Evolutionary conservation across 2,888 invertebrate species (phyloP), one percentile per base, ranked within the genome.

Genomic region (Disparrhopalites patrizii): DNA sequence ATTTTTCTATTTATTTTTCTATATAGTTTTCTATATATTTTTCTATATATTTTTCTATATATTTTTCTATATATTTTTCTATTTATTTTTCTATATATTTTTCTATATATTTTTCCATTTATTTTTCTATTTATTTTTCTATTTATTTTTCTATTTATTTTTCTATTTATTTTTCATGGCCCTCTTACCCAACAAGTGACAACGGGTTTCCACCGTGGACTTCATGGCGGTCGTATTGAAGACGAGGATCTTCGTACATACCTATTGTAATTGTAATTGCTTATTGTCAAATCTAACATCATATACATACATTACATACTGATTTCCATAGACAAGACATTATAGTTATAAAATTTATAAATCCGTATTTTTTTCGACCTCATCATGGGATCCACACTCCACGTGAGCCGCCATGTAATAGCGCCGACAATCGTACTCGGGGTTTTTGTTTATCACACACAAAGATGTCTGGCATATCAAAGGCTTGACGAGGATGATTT

Each of bases 391-490:
- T 47, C 47, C 47, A 23, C 47, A 47, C 23, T 47, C 15, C 20
- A 47, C 25, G n/a, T 47, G 47, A 3, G 23, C 23, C 8, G 47
- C 47, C 15, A 47, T 20, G 23, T 47, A 47, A 25, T 20, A 25
- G 13, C 47, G 47, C 10, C 47, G 47, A 20, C 47, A 47, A 25
- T 47, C 47, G 23, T 47, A 47, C 23, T 47, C 47, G 23, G 47
- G 47, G 25, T 47, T 47, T 23, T 47, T 47, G 13, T 47, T 20
- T 13, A 47, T 23, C 7, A 3, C 3, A 47, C 47, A 47, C 25
- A 47, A 47, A 2, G 47, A 47, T 15, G 47, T 47, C 25, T 47
- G 47, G 47, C 47, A 47, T 8, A 47, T 47, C 23, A 47, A 47
- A 47, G 47, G 25, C 8, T 47, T 25, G 25, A 25, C 47, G 23